These are phyloP conservation scores for Elephantulus edwardii DNA, from an alignment of 2,113 vertebrate species.

Conservation along the genomic window DNA sequence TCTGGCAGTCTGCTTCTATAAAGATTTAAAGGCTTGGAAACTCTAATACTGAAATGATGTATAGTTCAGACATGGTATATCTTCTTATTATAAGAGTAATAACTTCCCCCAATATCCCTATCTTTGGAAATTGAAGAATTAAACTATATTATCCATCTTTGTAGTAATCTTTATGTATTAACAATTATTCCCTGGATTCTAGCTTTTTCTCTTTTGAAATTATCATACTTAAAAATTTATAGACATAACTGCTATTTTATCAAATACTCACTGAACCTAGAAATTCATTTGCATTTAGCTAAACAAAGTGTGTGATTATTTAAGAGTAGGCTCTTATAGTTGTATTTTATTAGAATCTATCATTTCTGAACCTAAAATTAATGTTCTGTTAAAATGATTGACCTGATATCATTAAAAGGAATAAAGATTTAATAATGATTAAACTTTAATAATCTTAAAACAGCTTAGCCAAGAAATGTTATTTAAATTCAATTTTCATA, in stretches of 20 bases:
- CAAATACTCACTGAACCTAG: neutral
- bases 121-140: conserved; percentile 23
- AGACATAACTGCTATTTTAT: neutral
- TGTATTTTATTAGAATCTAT: neutral
- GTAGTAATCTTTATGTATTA: neutral
- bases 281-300: neutral
- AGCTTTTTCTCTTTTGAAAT: conserved; percentile 47
- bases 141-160: neutral
- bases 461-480: neutral
- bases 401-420: conserved; percentile 27
- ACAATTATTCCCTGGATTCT: neutral
- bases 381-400: conserved; percentile 26
- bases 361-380: conserved; percentile 18
- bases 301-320: neutral
- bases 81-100: conserved; percentile 27
- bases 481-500: conserved; percentile 9
- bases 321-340: neutral
- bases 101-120: neutral
- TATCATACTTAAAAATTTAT: neutral
- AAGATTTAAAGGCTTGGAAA: neutral
- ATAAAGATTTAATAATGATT: neutral
- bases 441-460: conserved; percentile 30
- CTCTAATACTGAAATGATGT: neutral
- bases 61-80: neutral
- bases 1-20: neutral